Percentiles rank a stretch among this genome's conserved stretches.
phyloP scores from a whole-genome alignment of 2,797 vertebrate species.

The Pipistrellus nathusii region DNA sequence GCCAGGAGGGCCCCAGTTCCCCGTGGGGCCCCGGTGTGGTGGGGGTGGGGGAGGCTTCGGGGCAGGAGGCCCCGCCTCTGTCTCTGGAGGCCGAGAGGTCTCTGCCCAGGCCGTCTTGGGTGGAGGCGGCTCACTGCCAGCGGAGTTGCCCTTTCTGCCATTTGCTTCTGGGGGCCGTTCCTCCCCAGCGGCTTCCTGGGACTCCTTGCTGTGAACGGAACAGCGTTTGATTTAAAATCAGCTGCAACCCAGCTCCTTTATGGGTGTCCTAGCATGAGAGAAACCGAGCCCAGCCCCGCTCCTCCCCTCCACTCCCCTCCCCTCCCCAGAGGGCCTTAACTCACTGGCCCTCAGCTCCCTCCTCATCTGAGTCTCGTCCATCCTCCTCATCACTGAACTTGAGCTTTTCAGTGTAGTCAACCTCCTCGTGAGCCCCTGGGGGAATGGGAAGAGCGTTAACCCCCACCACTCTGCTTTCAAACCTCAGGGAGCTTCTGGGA shows the following conservation, averaged over 20 bases:
- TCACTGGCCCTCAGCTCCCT: conserved; percentile 89
- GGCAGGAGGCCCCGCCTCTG: conserved; percentile 69
- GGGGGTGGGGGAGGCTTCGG: conserved; percentile 82
- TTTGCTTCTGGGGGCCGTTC: conserved; percentile 84
- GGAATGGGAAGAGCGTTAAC: background rate
- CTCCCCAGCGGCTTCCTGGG: conserved; percentile 73
- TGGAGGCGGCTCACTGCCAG: conserved; percentile 89
- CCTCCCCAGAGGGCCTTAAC: conserved; percentile 46
- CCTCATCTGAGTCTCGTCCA: conserved; percentile 92
- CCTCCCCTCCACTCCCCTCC: background rate
- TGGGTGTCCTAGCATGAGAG: background rate
- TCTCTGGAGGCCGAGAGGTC: conserved; percentile 85
- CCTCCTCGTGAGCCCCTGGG: conserved; percentile 96
- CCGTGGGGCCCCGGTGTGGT: conserved; percentile 86
- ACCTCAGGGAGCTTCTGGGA: background rate
- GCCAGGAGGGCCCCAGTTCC: conserved; percentile 86
- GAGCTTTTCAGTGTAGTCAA: conserved; percentile 97
- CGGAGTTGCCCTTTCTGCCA: conserved; percentile 87
- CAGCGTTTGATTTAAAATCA: conserved; percentile 56
- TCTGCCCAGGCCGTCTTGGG: conserved; percentile 93
- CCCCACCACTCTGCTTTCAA: background rate
- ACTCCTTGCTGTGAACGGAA: conserved; percentile 79
- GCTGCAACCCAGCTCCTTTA: background rate
- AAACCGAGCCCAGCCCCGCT: background rate
- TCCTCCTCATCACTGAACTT: conserved; percentile 98